Conservation (phyloP, 2,797 vertebrate species). For the Neoniphon sammara region DNA sequence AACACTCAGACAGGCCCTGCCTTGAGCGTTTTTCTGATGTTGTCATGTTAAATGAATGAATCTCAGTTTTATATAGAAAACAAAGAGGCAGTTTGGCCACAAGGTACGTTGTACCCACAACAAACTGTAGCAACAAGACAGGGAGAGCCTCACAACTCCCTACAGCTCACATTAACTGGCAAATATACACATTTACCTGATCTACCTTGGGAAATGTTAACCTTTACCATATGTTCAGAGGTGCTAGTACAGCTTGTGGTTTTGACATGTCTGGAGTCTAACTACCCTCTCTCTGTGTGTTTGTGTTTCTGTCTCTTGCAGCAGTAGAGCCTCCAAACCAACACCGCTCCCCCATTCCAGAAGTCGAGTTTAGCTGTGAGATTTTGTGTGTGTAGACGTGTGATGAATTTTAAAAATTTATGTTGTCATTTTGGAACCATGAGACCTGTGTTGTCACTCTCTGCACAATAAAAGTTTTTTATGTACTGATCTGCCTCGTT, state of each 20-base stretch:
- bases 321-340: conserved; percentile 65
- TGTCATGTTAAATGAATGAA: too few species aligned
- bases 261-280: not conserved
- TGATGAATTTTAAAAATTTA: conserved; percentile 32
- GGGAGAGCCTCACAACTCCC: too few species aligned
- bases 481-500: conserved; percentile 30
- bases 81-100: too few species aligned
- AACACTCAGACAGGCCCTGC: too few species aligned
- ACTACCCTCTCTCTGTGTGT: not conserved
- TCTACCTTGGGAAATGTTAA: too few species aligned
- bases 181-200: too few species aligned
- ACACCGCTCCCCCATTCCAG: conserved; percentile 8
- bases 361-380: conserved; percentile 40
- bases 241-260: not conserved
- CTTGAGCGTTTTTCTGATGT: too few species aligned
- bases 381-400: conserved; percentile 19
- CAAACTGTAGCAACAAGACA: too few species aligned
- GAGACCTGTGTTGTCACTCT: conserved; percentile 61
- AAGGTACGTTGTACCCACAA: too few species aligned
- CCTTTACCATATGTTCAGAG: too few species aligned
- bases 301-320: conserved; percentile 58
- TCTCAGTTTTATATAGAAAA: too few species aligned
- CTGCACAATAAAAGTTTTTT: conserved; percentile 75
- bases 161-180: too few species aligned
- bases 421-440: conserved; percentile 40